phyloP scores from a whole-genome alignment of 53 echinoderm and acorn worm species.

The Stichopus horrens region DNA sequence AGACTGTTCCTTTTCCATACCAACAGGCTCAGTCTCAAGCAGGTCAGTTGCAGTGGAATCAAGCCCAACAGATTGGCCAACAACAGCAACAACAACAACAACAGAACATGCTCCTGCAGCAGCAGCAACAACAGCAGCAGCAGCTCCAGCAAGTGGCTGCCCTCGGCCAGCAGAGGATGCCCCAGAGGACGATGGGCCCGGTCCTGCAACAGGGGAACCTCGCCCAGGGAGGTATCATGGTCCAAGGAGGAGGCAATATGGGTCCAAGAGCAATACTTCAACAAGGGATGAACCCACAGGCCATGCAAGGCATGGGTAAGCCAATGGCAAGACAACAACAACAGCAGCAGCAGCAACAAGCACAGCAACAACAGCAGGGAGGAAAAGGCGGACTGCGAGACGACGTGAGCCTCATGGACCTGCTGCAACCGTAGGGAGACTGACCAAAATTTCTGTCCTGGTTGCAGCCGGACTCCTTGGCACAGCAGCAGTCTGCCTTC shows the following conservation, averaged over 20 bases:
- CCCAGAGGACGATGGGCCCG: slow-evolving; percentile 48
- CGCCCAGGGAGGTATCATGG: neutral
- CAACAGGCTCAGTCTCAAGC: slow-evolving; percentile 9
- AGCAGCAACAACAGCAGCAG: slow-evolving; percentile 55
- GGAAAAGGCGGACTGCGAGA: slow-evolving; percentile 28
- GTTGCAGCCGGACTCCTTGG: too few species aligned
- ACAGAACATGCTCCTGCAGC: slow-evolving; percentile 17
- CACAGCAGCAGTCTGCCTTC: too few species aligned
- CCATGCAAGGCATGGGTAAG: slow-evolving; percentile 33
- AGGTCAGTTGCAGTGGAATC: neutral
- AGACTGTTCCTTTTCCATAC: neutral
- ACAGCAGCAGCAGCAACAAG: slow-evolving; percentile 75
- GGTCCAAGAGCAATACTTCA: slow-evolving; percentile 31
- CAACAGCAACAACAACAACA: slow-evolving; percentile 49
- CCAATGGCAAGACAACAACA: slow-evolving; percentile 51
- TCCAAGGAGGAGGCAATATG: neutral
- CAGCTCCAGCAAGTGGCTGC: slow-evolving; percentile 23
- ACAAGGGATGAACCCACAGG: slow-evolving; percentile 6
- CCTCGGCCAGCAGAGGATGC: slow-evolving; percentile 46
- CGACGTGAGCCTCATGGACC: slow-evolving; percentile 23
- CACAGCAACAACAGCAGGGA: slow-evolving; percentile 57
- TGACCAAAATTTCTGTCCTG: too few species aligned
- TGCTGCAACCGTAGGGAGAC: slow-evolving; percentile 9
- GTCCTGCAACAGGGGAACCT: slow-evolving; percentile 50
- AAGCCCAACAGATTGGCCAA: slow-evolving; percentile 18